phyloP scores from a whole-genome alignment of 2,888 invertebrate species.

The Dinocampus coccinellae region DNA sequence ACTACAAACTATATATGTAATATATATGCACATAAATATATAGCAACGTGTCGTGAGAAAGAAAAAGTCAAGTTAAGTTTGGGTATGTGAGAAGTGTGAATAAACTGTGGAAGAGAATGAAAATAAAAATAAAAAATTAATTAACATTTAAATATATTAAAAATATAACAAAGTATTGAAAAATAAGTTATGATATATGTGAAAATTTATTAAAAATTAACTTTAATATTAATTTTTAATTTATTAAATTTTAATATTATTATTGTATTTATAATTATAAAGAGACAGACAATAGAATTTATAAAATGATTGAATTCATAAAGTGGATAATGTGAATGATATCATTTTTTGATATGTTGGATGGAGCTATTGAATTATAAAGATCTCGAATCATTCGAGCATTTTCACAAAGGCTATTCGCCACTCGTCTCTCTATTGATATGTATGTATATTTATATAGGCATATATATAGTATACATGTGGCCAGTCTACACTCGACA shows the following conservation, averaged over 20 bases:
- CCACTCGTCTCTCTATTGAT: neutral
- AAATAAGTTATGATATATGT: too few species aligned
- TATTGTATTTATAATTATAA: too few species aligned
- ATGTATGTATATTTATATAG: neutral
- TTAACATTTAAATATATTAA: too few species aligned
- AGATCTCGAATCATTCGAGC: neutral
- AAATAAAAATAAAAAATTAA: too few species aligned
- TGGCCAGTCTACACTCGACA: conserved; percentile 3
- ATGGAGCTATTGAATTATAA: neutral
- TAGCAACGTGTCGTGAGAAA: conserved; percentile 22
- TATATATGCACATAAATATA: neutral
- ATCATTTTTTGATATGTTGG: neutral
- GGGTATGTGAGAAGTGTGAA: too few species aligned
- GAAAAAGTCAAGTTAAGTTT: too few species aligned
- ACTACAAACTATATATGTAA: neutral
- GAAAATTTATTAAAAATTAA: too few species aligned
- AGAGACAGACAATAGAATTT: too few species aligned
- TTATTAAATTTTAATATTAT: too few species aligned
- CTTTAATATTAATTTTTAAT: too few species aligned
- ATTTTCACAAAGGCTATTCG: conserved; percentile 2
- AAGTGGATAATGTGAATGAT: neutral
- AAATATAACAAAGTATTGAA: too few species aligned
- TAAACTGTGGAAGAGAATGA: too few species aligned
- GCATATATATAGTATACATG: neutral
- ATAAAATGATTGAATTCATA: neutral